Evolutionary conservation across 2,113 vertebrate species (phyloP).

Genomic region (Clarias batrachus): DNA sequence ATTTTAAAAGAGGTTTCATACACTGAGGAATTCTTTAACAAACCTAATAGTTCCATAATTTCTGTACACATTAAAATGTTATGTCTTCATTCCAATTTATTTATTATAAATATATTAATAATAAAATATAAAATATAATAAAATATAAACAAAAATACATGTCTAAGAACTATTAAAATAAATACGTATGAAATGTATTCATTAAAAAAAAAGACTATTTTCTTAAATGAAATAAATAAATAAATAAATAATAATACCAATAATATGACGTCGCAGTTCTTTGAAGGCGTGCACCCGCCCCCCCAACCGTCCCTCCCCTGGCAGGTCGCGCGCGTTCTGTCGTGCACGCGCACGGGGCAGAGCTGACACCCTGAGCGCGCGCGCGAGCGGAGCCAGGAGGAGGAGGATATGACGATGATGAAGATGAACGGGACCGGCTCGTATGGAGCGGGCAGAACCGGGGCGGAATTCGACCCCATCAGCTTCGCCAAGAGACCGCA

Average conservation of each 20-base stretch:
- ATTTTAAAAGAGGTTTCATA: background rate
- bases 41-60: background rate
- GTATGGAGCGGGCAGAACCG: constrained; percentile 81
- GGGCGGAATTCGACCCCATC: constrained; percentile 74
- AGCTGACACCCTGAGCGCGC: no score
- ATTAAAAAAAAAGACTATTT: no score
- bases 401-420: background rate
- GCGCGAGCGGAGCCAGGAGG: constrained; percentile 20
- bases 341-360: constrained; percentile 15
- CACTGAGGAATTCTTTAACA: background rate
- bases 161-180: background rate
- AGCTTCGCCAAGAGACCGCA: constrained; percentile 79
- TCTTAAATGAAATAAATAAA: no score
- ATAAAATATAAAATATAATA: background rate
- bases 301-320: no score
- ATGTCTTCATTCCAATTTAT: background rate
- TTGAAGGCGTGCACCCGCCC: background rate
- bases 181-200: no score
- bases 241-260: no score
- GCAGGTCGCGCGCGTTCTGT: background rate
- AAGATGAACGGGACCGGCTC: constrained; percentile 78
- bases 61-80: background rate
- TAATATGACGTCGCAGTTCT: background rate
- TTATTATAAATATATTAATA: background rate
- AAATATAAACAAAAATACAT: no score